Percentiles rank a stretch among this genome's conserved stretches.
Evolutionary conservation across 2,888 invertebrate genomes (phyloP).

Genomic region (Deladenus siricidicola): DNA sequence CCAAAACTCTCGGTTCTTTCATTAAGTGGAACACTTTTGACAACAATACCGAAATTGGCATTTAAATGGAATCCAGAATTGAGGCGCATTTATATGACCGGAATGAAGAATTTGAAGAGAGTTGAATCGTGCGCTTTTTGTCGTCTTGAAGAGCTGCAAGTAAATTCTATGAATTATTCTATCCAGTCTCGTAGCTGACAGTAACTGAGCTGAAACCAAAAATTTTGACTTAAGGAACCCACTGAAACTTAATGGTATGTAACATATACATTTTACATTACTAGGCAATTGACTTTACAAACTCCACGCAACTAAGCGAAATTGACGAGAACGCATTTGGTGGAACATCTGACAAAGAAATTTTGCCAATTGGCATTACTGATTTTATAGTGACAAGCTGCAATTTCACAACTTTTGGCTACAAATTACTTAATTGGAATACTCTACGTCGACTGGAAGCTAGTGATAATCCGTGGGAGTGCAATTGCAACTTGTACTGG

Average conservation of each 20-base stretch:
- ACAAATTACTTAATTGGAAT: background rate
- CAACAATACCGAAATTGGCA: background rate
- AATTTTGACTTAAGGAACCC: no score
- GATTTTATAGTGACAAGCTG: background rate
- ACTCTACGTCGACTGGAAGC: background rate
- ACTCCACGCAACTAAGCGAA: background rate
- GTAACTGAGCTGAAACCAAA: no score
- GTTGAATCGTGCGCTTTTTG: constrained; percentile 1
- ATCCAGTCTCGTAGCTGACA: no score
- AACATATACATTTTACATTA: no score
- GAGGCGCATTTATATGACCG: background rate
- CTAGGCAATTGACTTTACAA: background rate
- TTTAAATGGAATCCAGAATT: background rate
- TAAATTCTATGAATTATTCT: no score
- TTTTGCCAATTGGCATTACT: background rate
- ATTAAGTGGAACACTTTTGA: background rate
- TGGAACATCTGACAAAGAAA: background rate
- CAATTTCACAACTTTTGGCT: background rate
- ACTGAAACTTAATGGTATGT: no score
- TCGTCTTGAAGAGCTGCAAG: background rate
- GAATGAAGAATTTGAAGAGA: background rate
- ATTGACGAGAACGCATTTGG: background rate
- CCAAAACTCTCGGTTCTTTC: background rate
- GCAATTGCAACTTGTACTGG: no score
- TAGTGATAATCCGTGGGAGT: background rate